Base-by-base conservation (phyloP, 2,888 invertebrate species). In the Podotricha telesiphe region DNA sequence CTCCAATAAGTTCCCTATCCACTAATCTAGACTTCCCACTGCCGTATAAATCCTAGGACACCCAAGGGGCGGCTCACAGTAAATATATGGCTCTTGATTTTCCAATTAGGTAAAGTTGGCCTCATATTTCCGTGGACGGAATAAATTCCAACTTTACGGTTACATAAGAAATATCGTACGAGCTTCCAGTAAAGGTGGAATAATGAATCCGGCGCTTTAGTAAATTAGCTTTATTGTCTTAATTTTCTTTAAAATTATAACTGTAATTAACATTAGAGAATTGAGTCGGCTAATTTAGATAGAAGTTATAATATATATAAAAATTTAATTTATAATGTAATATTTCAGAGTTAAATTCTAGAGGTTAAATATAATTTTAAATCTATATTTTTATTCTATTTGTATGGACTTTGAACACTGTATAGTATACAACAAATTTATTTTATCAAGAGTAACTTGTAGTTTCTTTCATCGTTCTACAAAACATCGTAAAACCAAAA, bases 101-200 rank as follows among this genome's bases (percentile, higher is more conserved):
- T 86, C 88, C 89, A 89, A 91, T 91, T 90, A 90, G 86, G 80
- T 79, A 75, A 81, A 86, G 79, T 84, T 82, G 78, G 80, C 79
- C 78, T 88, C 86, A 88, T 87, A 88, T 89, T 88, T 84, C 86
- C 82, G 80, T 77, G 76, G 73, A 72, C 75, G 76, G 80, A 79
- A 81, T 84, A 85, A 82, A 82, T 85, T 80, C 76, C 77, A 73
- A 76, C 73, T 74, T 74, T 76, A 75, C 66, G 53, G 56, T 40
- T 53, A 53, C 48, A 28, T 50, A 55, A 65, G 58, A 51, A 67
- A 65, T 45, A 51, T 58, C 48, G 48, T 62, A 62, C 62, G 64
- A 64, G 64, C 51, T 53, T 48, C 17, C n/a, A 34, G 19, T 37
- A 62, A 62, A 62, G 62, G 28, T 48, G 58, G 45, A 50, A 62